A percentile compares a stretch with the other conserved stretches of the same genome.
Evolutionary conservation across 2,113 vertebrate genomes (phyloP).

Genomic region (Protobothrops flavoviridis): DNA sequence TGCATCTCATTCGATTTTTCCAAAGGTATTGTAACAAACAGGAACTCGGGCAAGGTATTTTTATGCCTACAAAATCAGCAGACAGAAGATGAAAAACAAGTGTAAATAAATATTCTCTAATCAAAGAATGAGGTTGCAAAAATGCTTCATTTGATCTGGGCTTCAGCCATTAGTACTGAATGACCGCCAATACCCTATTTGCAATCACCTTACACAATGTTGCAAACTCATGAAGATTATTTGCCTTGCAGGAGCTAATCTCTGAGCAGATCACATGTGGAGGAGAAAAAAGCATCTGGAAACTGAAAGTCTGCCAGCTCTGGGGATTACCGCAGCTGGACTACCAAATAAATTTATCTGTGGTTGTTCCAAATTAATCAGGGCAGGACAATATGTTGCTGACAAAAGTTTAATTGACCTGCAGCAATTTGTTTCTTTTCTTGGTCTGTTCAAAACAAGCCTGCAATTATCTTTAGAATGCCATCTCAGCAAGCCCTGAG

Average conservation of each 20-base stretch:
- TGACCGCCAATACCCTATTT: neutral
- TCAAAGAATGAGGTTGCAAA: neutral
- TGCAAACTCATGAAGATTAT: neutral
- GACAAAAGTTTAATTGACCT: neutral
- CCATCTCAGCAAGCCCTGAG: neutral
- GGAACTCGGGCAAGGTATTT: neutral
- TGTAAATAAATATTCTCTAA: slow-evolving; percentile 1
- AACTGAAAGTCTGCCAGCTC: slow-evolving; percentile 19
- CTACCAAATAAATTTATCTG: neutral
- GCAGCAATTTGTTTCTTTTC: neutral
- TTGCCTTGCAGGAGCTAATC: slow-evolving; percentile 18
- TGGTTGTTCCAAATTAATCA: neutral
- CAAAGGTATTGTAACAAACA: neutral
- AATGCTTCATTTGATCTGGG: neutral
- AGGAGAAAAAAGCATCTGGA: slow-evolving; percentile 23
- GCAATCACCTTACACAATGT: neutral
- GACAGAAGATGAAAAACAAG: neutral
- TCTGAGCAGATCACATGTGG: neutral
- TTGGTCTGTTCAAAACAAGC: neutral
- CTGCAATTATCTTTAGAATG: neutral
- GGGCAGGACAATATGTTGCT: neutral
- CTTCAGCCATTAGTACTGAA: neutral
- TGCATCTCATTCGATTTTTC: neutral
- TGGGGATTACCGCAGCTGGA: neutral
- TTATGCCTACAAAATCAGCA: neutral